These are phyloP conservation scores for Cremastinae sp. DNA, from an alignment of 2,888 invertebrate species.

Conservation along the genomic window DNA sequence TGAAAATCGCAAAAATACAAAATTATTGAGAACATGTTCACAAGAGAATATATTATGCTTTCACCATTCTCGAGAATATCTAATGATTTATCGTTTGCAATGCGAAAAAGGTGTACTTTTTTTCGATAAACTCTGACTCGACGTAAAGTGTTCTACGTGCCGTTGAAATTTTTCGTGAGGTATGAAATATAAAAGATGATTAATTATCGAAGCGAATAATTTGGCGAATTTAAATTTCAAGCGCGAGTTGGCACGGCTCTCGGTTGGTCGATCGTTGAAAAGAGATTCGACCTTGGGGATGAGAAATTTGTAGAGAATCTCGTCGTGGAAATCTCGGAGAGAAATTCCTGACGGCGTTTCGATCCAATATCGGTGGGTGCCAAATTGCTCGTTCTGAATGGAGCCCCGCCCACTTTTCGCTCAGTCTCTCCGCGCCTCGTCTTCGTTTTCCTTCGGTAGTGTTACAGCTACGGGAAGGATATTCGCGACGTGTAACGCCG, in stretches of 20 bases:
- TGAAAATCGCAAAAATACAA: no score
- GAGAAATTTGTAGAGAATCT: slow-evolving; percentile 30
- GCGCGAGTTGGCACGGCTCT: slow-evolving; percentile 31
- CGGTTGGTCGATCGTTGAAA: slow-evolving; percentile 28
- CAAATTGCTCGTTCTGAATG: slow-evolving; percentile 75
- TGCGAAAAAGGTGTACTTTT: no score
- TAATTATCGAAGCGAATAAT: no score
- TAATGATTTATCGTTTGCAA: no score
- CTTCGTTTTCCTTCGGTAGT: slow-evolving; percentile 32
- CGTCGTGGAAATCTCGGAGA: slow-evolving; percentile 43
- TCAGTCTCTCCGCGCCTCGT: slow-evolving; percentile 28
- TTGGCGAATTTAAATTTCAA: slow-evolving; percentile 15
- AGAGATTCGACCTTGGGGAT: slow-evolving; percentile 28
- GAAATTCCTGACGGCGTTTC: slow-evolving; percentile 60
- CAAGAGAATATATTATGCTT: no score
- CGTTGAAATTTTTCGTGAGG: no score
- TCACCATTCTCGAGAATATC: no score
- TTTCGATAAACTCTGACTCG: no score
- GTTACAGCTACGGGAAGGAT: slow-evolving; percentile 36
- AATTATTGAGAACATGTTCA: no score
- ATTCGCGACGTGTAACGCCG: slow-evolving; percentile 52
- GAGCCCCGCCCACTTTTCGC: slow-evolving; percentile 63
- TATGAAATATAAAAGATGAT: no score
- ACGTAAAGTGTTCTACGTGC: no score
- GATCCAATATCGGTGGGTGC: slow-evolving; percentile 73